Percentiles rank a stretch among this genome's conserved stretches.
phyloP scores from a whole-genome alignment of 2,888 invertebrate species.

The Rhagonycha lutea region DNA sequence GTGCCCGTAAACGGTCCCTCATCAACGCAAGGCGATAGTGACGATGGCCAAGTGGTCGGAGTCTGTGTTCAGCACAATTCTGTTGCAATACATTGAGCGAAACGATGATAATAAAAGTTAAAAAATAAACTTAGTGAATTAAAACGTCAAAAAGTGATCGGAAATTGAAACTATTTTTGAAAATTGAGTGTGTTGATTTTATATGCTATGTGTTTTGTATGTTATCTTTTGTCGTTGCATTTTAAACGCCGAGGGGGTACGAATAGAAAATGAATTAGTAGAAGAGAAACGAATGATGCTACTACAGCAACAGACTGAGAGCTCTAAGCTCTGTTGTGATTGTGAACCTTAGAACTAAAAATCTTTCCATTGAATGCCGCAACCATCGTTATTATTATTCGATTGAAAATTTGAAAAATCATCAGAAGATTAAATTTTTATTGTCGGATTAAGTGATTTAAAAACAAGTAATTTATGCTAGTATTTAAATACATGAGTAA shows the following conservation, averaged over 20 bases:
- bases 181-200: conserved; percentile 21
- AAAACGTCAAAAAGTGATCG: conserved; percentile 10
- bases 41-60: conserved; percentile 83
- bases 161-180: conserved; percentile 7
- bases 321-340: conserved; percentile 37
- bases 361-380: conserved; percentile 10
- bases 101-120: conserved; percentile 3
- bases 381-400: conserved; percentile 18
- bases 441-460: conserved; percentile 43
- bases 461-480: conserved; percentile 53
- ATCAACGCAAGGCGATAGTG: conserved; percentile 56
- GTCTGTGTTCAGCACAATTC: conserved; percentile 92
- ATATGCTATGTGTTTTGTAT: conserved; percentile 27
- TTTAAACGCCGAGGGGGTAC: conserved; percentile 11
- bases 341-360: conserved; percentile 18
- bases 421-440: conserved; percentile 34
- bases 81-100: conserved; percentile 80
- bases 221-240: conserved; percentile 25
- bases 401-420: conserved; percentile 33
- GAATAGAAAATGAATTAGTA: neutral
- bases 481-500: conserved; percentile 53
- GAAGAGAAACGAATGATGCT: neutral
- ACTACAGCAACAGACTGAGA: conserved; percentile 37
- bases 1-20: conserved; percentile 47
- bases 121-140: conserved; percentile 15